These are phyloP conservation scores for Acestrorhynchus altus DNA, from an alignment of 2,797 vertebrate species.

Conservation along the genomic window DNA sequence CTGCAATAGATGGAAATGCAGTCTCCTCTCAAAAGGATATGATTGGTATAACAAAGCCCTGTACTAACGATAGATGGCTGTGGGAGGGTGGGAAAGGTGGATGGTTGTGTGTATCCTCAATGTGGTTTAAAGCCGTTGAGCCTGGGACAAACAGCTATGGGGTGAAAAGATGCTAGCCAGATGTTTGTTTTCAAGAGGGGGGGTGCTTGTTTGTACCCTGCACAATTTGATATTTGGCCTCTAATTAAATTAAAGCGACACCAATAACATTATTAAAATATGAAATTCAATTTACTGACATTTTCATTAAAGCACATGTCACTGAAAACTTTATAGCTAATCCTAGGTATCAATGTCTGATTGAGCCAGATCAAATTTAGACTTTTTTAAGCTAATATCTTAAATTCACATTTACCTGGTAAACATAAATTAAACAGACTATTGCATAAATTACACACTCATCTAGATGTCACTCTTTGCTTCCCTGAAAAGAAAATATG, in stretches of 20 bases:
- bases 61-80: slow-evolving; percentile 35
- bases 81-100: slow-evolving; percentile 21
- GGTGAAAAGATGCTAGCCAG: slow-evolving; percentile 56
- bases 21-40: slow-evolving; percentile 48
- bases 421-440: neutral
- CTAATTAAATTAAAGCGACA: slow-evolving; percentile 51
- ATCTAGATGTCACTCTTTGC: no score
- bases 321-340: slow-evolving; percentile 11
- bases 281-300: neutral
- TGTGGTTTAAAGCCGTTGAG: neutral
- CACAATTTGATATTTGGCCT: slow-evolving; percentile 41
- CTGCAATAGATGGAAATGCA: slow-evolving; percentile 44
- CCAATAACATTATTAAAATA: slow-evolving; percentile 27
- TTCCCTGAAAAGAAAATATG: no score
- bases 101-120: neutral
- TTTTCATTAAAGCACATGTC: slow-evolving; percentile 5
- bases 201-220: slow-evolving; percentile 66
- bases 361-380: slow-evolving; percentile 20
- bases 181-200: slow-evolving; percentile 63
- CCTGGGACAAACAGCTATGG: slow-evolving; percentile 38
- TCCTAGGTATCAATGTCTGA: slow-evolving; percentile 22
- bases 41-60: slow-evolving; percentile 47
- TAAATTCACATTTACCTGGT: no score
- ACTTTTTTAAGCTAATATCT: neutral
- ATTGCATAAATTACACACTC: no score